Conservation (phyloP, 2,113 vertebrate genomes). For the Calonectris borealis region DNA sequence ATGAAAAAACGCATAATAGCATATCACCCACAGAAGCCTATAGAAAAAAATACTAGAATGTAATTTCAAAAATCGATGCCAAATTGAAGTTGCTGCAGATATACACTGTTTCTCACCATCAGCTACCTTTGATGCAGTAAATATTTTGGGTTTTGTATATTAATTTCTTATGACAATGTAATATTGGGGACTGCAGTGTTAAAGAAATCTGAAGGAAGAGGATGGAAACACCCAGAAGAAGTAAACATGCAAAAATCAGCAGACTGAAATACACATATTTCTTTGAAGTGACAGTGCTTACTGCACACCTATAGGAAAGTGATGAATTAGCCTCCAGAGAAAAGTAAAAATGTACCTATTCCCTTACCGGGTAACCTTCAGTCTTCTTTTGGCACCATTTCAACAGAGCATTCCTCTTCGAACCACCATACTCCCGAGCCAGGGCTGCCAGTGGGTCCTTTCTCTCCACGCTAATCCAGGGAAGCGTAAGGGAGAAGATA, state of each 20-base stretch:
- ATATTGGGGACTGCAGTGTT: not conserved
- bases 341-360: not conserved
- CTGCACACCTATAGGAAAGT: not conserved
- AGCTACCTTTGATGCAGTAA: not conserved
- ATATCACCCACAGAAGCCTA: not conserved
- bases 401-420: conserved; percentile 94
- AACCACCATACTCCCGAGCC: conserved; percentile 94
- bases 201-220: not conserved
- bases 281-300: not conserved
- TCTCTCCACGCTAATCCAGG: conserved; percentile 88
- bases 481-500: not conserved
- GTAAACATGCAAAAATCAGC: not conserved
- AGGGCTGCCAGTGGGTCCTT: conserved; percentile 93
- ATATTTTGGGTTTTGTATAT: not conserved
- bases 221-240: not conserved
- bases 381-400: conserved; percentile 99
- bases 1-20: not conserved
- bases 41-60: not conserved
- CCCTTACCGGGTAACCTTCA: conserved; percentile 92
- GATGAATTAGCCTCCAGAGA: not conserved
- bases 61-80: not conserved
- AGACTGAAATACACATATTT: not conserved
- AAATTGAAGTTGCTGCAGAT: not conserved
- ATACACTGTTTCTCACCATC: not conserved
- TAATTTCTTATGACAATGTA: not conserved